These are phyloP conservation scores for Sinopyrophorus schimmeli DNA, from an alignment of 2,888 invertebrate genomes.

Conservation along the genomic window DNA sequence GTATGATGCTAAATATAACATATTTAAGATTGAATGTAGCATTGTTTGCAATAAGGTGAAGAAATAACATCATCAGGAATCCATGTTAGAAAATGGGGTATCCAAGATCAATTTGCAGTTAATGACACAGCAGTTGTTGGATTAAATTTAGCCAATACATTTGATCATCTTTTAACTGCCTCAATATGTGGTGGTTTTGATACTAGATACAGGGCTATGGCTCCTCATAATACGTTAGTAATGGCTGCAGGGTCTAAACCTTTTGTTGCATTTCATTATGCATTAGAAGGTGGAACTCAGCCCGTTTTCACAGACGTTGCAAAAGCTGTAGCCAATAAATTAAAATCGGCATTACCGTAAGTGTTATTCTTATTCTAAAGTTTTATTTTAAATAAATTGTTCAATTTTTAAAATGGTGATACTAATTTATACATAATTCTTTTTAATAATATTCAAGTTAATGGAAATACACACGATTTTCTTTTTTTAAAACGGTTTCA, in stretches of 20 bases:
- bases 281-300: slow-evolving; percentile 82
- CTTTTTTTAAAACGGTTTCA: too few relatives aligned
- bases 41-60: background rate
- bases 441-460: too few relatives aligned
- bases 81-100: slow-evolving; percentile 85
- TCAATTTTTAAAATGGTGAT: too few relatives aligned
- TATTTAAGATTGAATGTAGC: background rate
- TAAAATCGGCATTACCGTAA: slow-evolving; percentile 79
- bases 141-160: slow-evolving; percentile 71
- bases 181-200: slow-evolving; percentile 77
- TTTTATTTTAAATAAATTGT: slow-evolving; percentile 1
- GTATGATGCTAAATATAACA: slow-evolving; percentile 55
- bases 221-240: slow-evolving; percentile 76
- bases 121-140: slow-evolving; percentile 81
- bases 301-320: slow-evolving; percentile 90
- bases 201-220: slow-evolving; percentile 70
- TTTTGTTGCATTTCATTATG: slow-evolving; percentile 87
- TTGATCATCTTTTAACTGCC: slow-evolving; percentile 84
- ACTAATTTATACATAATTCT: too few relatives aligned
- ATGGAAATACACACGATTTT: too few relatives aligned
- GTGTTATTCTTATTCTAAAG: slow-evolving; percentile 50
- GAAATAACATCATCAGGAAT: slow-evolving; percentile 55
- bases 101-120: slow-evolving; percentile 72
- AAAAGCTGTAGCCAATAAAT: slow-evolving; percentile 85
- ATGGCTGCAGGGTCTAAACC: slow-evolving; percentile 81